A percentile compares a stretch with the other conserved stretches of the same genome.
These are phyloP conservation scores for Trichogramma dendrolimi DNA, from an alignment of 2,888 invertebrate species.

Conservation along the genomic window DNA sequence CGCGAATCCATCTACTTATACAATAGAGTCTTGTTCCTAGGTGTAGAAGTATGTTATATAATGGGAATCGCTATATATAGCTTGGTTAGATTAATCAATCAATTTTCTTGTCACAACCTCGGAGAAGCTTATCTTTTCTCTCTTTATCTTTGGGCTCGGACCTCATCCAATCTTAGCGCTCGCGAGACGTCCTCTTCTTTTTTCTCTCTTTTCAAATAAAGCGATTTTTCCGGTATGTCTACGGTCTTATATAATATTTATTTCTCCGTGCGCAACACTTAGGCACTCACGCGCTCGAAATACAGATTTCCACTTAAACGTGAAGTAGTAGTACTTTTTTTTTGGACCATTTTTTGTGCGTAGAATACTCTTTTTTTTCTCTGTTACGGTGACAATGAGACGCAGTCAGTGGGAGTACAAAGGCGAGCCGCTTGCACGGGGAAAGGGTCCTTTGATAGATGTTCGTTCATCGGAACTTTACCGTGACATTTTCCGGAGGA, in stretches of 20 bases:
- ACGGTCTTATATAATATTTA: no score
- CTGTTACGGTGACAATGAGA: conserved; percentile 2
- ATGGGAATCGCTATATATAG: background rate
- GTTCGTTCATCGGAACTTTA: conserved; percentile 1
- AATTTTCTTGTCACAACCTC: conserved; percentile 6
- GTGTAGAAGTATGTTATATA: no score
- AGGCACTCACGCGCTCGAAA: no score
- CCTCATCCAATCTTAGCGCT: background rate
- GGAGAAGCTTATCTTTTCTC: background rate
- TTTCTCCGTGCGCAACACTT: no score
- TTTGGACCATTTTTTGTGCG: no score
- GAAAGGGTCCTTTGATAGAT: conserved; percentile 13
- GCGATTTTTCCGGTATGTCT: no score
- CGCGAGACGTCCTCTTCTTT: background rate
- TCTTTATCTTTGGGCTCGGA: background rate
- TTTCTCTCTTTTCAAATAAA: background rate
- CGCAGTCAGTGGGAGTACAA: background rate
- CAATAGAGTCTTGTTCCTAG: no score
- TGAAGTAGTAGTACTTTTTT: no score
- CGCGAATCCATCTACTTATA: no score
- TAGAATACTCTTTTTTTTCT: no score
- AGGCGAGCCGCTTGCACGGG: background rate
- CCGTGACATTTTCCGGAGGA: conserved; percentile 1
- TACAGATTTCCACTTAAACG: no score
- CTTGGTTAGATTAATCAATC: conserved; percentile 8